These are phyloP conservation scores for Meteorus colon DNA, from an alignment of 2,888 invertebrate genomes.

Conservation along the genomic window DNA sequence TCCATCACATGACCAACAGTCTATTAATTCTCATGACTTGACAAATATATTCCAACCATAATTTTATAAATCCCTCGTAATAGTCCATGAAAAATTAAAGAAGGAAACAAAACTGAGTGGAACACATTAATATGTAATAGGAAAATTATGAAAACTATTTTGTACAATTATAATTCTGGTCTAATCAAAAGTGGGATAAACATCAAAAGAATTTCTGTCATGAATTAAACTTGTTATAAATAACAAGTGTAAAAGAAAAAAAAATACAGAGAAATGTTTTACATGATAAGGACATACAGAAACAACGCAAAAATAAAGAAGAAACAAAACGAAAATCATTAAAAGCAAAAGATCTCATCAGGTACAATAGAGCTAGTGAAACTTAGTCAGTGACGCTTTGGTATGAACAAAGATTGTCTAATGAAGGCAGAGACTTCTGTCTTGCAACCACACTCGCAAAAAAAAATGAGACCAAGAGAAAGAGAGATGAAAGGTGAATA, in stretches of 20 bases:
- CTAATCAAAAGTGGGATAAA: not conserved
- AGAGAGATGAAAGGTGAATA: not conserved
- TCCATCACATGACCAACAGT: not conserved
- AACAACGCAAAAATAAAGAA: not conserved
- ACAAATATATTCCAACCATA: not conserved
- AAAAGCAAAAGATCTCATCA: not conserved
- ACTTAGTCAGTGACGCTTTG: not conserved
- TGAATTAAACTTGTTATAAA: not conserved
- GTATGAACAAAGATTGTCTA: conserved; percentile 1
- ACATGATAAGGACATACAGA: not conserved
- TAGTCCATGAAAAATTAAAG: not conserved
- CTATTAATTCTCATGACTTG: not conserved
- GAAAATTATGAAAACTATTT: not conserved
- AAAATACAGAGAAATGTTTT: not conserved
- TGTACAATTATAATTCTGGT: not conserved
- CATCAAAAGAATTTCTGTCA: not conserved
- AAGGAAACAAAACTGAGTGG: not conserved
- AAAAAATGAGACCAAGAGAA: conserved; percentile 16
- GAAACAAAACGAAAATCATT: not conserved
- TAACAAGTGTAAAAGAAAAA: not conserved
- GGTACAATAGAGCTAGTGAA: not conserved
- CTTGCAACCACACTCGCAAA: not conserved
- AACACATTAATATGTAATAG: not conserved
- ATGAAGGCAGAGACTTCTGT: not conserved
- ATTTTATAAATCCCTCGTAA: not conserved